Evolutionary conservation across 2,888 invertebrate species (phyloP).

Genomic region (Nowickia ferox): DNA sequence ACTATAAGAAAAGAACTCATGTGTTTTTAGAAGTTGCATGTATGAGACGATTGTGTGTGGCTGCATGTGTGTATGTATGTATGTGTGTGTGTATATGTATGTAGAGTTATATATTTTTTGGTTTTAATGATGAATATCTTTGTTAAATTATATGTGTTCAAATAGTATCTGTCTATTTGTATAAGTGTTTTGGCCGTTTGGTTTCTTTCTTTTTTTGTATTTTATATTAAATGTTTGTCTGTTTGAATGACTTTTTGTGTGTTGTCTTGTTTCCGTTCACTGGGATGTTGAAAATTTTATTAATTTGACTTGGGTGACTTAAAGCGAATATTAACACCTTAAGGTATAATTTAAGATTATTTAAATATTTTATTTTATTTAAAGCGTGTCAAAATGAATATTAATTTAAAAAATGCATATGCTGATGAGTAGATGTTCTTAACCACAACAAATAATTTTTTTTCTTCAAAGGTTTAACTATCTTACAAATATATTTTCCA

Average conservation of each 20-base stretch:
- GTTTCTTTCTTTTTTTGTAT: conserved; percentile 6
- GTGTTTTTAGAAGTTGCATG: conserved; percentile 35
- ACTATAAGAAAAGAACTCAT: conserved; percentile 68
- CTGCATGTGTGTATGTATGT: conserved; percentile 56
- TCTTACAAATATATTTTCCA: too few species aligned
- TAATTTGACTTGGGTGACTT: neutral
- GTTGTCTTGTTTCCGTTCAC: conserved; percentile 23
- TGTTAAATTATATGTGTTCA: conserved; percentile 13
- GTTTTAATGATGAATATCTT: conserved; percentile 50
- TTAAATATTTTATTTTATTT: too few species aligned
- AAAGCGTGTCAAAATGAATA: too few species aligned
- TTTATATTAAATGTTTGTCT: conserved; percentile 58
- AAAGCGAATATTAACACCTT: conserved; percentile 25
- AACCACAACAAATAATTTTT: too few species aligned
- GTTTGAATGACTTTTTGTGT: conserved; percentile 48
- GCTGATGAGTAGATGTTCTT: too few species aligned
- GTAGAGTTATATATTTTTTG: conserved; percentile 60
- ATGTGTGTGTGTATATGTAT: conserved; percentile 68
- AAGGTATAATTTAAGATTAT: neutral
- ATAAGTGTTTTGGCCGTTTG: conserved; percentile 53
- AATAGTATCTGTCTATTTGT: conserved; percentile 4
- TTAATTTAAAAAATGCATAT: too few species aligned
- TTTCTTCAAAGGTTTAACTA: too few species aligned
- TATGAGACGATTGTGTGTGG: conserved; percentile 9
- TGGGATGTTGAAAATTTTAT: conserved; percentile 19